Evolutionary conservation across 1,140 invertebrate species (phyloP), one percentile per base, ranked within the genome.

Genomic region (Brachionus rotundiformis): DNA sequence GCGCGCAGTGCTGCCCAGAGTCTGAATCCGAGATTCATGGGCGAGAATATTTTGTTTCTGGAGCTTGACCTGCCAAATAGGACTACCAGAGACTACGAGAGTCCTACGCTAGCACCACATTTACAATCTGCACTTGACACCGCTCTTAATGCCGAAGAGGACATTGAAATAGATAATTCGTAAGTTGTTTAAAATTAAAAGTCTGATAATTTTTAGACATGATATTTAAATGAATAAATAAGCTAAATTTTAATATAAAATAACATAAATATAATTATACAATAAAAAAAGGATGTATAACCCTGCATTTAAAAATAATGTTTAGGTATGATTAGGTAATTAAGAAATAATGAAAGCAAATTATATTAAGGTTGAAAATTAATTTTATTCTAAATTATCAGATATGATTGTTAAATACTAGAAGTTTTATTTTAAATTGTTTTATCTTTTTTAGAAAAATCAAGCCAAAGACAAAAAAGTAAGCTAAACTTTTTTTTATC

Each of bases 11-110:
- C 91, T 75, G 88, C 90, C 16, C 89, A 90, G 39, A 89, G 91
- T 86, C 86, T 89, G 73, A 88, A 90, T 85, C 85, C 90, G 87
- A 85, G 91, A 83, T 89, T 89, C 83, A 90, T 92, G 87, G 91
- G 91, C 73, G 94, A 95, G 86, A 94, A 95, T 86, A 92, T 95
- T 77, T 87, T 95, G 68, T 91, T 92, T 84, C 89, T 95, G 54
- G 92, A 94, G 84, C 88, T 95, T 80, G 92, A 94, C 83, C 91
- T 93, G 90, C 92, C 93, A 3, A 90, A 91, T 54, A 88, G 92
- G 82, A 94, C 93, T 0, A 94, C 93, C 0, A 88, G 92, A 83
- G 92, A 94, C 85, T 94, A 94, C 85, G 90, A 92, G 73, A 90
- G 91, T 19, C 92, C 92, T 11, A 88, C 89, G 4, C 91, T 93